Conservation (phyloP, 2,888 invertebrate genomes). For the Xanthorhoe spadicearia region DNA sequence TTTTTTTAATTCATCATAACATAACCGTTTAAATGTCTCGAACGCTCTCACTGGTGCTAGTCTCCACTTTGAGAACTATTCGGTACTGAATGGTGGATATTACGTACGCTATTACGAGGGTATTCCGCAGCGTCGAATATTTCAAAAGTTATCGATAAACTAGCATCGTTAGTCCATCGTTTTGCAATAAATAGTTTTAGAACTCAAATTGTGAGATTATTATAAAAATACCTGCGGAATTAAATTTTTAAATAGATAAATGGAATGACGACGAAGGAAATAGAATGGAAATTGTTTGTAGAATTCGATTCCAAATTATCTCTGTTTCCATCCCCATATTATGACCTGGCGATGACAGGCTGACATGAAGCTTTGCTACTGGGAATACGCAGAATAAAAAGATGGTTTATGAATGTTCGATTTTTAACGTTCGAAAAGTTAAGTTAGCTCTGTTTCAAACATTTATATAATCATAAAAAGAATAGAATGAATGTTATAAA, state of each 20-base stretch:
- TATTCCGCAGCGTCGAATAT: neutral
- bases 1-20: too few species aligned
- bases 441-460: neutral
- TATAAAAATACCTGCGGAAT: neutral
- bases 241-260: neutral
- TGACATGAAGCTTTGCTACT: conserved; percentile 19
- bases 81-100: neutral
- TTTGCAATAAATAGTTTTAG: neutral
- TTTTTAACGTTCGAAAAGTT: neutral
- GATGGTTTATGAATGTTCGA: conserved; percentile 1
- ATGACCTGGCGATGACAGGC: conserved; percentile 31
- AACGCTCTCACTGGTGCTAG: neutral
- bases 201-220: neutral
- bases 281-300: neutral
- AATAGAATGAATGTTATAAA: neutral
- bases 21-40: too few species aligned
- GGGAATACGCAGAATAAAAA: conserved; percentile 9
- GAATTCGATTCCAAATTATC: neutral
- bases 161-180: neutral
- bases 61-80: neutral
- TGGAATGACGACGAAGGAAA: neutral
- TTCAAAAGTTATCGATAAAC: conserved; percentile 1
- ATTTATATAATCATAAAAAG: neutral
- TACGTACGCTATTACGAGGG: neutral
- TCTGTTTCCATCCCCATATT: neutral